These are phyloP conservation scores for Tiliqua scincoides DNA, from an alignment of 2,113 vertebrate species.

Conservation along the genomic window DNA sequence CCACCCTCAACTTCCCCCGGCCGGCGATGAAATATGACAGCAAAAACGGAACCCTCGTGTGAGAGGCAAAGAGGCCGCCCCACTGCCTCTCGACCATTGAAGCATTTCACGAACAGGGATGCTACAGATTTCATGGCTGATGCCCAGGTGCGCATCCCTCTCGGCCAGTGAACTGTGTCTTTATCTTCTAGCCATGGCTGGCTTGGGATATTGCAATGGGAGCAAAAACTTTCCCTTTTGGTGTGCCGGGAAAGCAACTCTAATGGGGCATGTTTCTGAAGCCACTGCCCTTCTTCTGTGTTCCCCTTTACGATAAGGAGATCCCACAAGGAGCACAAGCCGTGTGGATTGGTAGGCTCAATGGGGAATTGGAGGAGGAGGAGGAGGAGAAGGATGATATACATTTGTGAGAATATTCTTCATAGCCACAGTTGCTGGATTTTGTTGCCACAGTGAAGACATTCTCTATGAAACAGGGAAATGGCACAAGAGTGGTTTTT, in stretches of 20 bases:
- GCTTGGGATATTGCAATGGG: not conserved
- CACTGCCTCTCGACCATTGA: not conserved
- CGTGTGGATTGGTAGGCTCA: not conserved
- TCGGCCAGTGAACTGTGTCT: not conserved
- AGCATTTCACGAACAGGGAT: not conserved
- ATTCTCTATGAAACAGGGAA: not conserved
- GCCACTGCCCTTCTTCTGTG: not conserved
- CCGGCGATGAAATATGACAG: constrained; percentile 69
- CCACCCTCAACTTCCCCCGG: constrained; percentile 81
- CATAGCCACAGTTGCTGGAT: not conserved
- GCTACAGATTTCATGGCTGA: not conserved
- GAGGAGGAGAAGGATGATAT: not conserved
- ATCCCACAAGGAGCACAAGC: not conserved
- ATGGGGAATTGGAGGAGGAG: not conserved
- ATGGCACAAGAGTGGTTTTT: not conserved
- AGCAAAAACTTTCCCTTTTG: not conserved
- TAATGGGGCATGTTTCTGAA: not conserved
- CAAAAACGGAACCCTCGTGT: constrained; percentile 78
- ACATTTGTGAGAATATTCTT: not conserved
- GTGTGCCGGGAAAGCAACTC: constrained; percentile 14
- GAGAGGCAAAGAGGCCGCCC: not conserved
- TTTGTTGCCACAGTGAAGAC: not conserved
- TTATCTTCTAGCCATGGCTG: not conserved
- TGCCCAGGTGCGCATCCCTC: accelerated
- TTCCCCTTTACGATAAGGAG: not conserved